Evolutionary conservation across 64 coral and sea anemone species (phyloP), one percentile per base, ranked within the genome.

Genomic region (Stichodactyla helianthus): DNA sequence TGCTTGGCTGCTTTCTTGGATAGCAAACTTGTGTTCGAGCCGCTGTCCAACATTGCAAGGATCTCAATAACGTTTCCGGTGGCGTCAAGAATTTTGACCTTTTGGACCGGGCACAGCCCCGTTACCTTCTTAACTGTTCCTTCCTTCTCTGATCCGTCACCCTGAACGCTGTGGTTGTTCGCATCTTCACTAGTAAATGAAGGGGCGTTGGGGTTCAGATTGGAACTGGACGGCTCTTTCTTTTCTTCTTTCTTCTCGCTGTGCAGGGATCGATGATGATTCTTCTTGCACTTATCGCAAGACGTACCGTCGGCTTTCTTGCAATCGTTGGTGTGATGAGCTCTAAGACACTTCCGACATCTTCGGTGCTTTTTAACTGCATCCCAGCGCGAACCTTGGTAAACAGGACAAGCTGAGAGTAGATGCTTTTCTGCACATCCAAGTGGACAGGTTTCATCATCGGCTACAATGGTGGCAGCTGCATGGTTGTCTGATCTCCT

Each of bases 21-120:
- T 28, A 92, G 71, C 15, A 93, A 62, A 62, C 70, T 91, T 20
- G 89, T 85, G 68, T 90, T 90, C 25, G 89, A 90, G 31, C 89
- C 89, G 77, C 79, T 93, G 87, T 83, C 87, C 77, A 93, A 55
- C 82, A 91, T 91, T 50, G 89, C 93, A 58, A 91, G 57, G 4
- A 88, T 25, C 60, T 88, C 82, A 52, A 89, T 59, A 44, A 77
- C 26, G 15, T 84, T 84, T 74, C 88, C 88, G 51, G 65, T 58
- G 22, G 13, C 65, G 88, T 71, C 54, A 54, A 71, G 25, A 52
- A 89, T n/a, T 77, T 84, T 74, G 15, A 89, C 81, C 16, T 89
- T 89, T 76, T 83, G 88, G 6, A 79, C 77, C 52, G 86, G 86
- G 18, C 71, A 79, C 74, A 88, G 55, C 10, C 20, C 86, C 76